Evolutionary conservation across 2,888 invertebrate genomes (phyloP), one percentile per base, ranked within the genome.

Genomic region (Leptothorax acervorum): DNA sequence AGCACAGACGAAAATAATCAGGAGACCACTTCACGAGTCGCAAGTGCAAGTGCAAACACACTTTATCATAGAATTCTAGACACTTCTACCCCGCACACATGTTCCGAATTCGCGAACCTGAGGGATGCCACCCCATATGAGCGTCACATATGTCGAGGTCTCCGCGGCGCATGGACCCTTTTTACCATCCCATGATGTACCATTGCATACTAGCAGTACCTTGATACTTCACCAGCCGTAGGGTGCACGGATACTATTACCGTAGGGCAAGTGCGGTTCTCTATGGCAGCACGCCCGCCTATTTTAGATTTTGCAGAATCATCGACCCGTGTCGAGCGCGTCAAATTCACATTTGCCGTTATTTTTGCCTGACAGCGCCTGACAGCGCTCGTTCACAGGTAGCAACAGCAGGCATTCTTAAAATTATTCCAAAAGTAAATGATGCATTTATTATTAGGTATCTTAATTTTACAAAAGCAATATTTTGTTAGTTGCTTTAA

Each of bases 121-220:
- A 89, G 90, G 89, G 88, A 86, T 88, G 90, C 88, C 90, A 90
- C 92, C 92, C 93, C 91, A 90, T 88, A 90, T 92, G 91, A 93
- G 91, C 92, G 91, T 92, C 93, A 89, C 93, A 93, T 93, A 93
- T 93, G 93, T 93, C 93, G 90, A 91, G 85, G 88, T 91, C 92
- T 89, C 90, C 86, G 85, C 82, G 88, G 63, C 87, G 66, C 87
- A 88, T 23, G 83, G 87, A 86, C 87, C 87, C 85, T 83, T 79
- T 84, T 85, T 76, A 66, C 85, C 76, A 76, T 86, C 81, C 66
- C 75, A 71, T 83, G 63, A 86, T 88, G 83, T 85, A 88, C 86
- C 86, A 85, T 86, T 85, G 79, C 79, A 70, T 82, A 78, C 63
- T 73, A 63, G 78, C 70, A 74, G 71, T 57, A 76, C 65, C 81